A percentile compares a stretch with the other conserved stretches of the same genome.
These are phyloP conservation scores for Lottia scabra DNA, from an alignment of 2,888 invertebrate genomes.

Conservation along the genomic window DNA sequence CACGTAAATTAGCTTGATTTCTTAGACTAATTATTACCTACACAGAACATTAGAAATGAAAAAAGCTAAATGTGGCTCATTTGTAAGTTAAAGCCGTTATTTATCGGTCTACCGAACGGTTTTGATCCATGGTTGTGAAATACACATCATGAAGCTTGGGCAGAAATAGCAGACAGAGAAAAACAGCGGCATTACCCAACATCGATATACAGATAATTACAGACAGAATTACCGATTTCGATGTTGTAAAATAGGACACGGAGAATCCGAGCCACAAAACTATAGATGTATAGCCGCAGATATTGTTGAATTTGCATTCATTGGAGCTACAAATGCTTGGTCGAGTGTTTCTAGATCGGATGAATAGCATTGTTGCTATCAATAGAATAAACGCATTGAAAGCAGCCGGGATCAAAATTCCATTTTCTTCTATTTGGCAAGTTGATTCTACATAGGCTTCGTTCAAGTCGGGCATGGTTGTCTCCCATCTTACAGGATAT, in stretches of 20 bases:
- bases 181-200: conserved; percentile 42
- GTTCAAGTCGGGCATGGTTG: conserved; percentile 35
- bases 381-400: conserved; percentile 47
- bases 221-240: conserved; percentile 16
- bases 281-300: conserved; percentile 51
- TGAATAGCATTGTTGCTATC: conserved; percentile 28
- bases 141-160: conserved; percentile 46
- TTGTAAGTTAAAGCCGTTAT: too few species aligned
- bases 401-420: conserved; percentile 38
- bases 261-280: conserved; percentile 53
- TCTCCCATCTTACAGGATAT: conserved; percentile 27
- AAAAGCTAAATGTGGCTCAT: too few species aligned
- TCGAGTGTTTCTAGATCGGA: too few species aligned
- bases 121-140: neutral
- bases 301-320: conserved; percentile 49
- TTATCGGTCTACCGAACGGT: too few species aligned
- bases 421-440: conserved; percentile 37
- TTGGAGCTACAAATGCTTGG: conserved; percentile 38
- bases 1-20: too few species aligned
- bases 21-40: too few species aligned
- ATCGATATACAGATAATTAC: conserved; percentile 42
- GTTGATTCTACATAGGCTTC: conserved; percentile 42
- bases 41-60: too few species aligned
- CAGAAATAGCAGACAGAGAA: conserved; percentile 41
- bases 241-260: conserved; percentile 41